A percentile compares a stretch with the other conserved stretches of the same genome.
Evolutionary conservation across 2,797 vertebrate genomes (phyloP).

Genomic region (Yasuhikotakia modesta): DNA sequence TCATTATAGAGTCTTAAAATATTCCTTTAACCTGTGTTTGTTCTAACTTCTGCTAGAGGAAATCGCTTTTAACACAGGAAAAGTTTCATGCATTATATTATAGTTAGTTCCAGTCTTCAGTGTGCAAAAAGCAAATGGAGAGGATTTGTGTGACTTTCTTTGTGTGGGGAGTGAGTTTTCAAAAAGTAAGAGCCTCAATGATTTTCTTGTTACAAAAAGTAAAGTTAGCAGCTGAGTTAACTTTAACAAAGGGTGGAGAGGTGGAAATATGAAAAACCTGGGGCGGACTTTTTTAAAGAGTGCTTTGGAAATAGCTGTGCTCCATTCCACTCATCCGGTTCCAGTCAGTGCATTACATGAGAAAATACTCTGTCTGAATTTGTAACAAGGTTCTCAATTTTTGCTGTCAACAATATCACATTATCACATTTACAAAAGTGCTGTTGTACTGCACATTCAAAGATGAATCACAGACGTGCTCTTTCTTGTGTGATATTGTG

Average conservation of each 20-base stretch:
- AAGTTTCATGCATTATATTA: not conserved
- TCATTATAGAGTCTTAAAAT: conserved; percentile 13
- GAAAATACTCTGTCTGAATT: no score
- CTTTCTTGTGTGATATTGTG: no score
- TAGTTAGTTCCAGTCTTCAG: not conserved
- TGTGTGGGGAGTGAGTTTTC: not conserved
- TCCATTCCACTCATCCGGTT: no score
- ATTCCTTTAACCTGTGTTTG: not conserved
- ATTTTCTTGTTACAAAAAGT: not conserved
- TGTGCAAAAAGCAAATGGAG: not conserved
- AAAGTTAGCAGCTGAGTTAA: not conserved
- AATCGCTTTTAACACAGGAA: not conserved
- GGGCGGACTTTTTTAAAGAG: no score
- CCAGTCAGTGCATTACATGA: no score
- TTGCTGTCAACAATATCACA: no score
- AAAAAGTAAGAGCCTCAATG: not conserved
- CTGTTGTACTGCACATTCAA: no score
- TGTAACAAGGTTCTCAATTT: no score
- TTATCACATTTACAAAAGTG: no score
- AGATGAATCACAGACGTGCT: no score
- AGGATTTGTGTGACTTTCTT: not conserved
- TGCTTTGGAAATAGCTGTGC: no score
- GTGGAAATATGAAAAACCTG: no score
- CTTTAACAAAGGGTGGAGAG: not conserved
- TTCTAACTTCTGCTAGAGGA: not conserved